Evolutionary conservation across 2,113 vertebrate genomes (phyloP).

Genomic region (Accipiter cooperii): DNA sequence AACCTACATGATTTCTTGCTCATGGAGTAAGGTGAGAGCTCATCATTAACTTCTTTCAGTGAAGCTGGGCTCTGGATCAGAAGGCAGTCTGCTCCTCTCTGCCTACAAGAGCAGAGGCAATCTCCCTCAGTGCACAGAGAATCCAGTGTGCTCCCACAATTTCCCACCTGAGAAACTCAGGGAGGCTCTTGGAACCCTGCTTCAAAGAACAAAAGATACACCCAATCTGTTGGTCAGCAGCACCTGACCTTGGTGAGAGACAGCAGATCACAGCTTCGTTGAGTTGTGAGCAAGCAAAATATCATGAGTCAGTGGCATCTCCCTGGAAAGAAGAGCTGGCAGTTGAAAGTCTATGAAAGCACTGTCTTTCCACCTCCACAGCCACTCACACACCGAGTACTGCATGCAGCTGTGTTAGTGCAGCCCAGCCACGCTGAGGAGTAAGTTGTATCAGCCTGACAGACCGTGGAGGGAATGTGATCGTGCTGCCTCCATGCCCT

Average conservation of each 20-base stretch:
- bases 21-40: not conserved
- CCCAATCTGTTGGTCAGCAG: not conserved
- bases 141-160: not conserved
- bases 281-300: not conserved
- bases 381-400: not conserved
- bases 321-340: not conserved
- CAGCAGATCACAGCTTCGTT: not conserved
- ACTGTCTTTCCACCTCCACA: not conserved
- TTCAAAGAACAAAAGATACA: not conserved
- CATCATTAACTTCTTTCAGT: not conserved
- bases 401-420: not conserved
- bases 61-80: not conserved
- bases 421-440: not conserved
- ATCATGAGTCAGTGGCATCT: not conserved
- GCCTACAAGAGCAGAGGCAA: not conserved
- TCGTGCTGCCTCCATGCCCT: rapidly evolving
- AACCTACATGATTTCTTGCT: not conserved
- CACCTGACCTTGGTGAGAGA: not conserved
- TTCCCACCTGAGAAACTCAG: not conserved
- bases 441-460: not conserved
- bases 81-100: not conserved
- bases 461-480: rapidly evolving
- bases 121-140: not conserved
- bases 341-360: not conserved
- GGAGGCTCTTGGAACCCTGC: not conserved